Base-by-base conservation (phyloP, 2,888 invertebrate species). In the Watsonalla cultraria region DNA sequence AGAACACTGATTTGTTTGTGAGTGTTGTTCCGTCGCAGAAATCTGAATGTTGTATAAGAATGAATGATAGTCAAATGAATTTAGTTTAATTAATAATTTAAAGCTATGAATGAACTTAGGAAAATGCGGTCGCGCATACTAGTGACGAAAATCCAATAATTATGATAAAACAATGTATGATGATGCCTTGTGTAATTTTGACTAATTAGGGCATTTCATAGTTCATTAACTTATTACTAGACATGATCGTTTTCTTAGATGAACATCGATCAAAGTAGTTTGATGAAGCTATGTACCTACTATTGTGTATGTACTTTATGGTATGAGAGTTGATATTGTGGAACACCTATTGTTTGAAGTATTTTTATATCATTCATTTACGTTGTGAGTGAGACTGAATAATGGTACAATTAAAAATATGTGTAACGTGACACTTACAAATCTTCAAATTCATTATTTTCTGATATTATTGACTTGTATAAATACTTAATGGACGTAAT, bases 61-160 rank as follows among this genome's bases (percentile, higher is more conserved):
- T 82, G 89, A 83, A 86, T 87, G 90, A 87, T 90, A 90, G 90
- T 86, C 88, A 86, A 85, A 86, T 85, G 84, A 82, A 83, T 84
- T 86, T 89, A 90, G 89, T 84, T 84, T 86, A 86, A 86, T 85
- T 82, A 80, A 78, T 82, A 84, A 84, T 85, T 90, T 89, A 89
- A 87, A 76, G 82, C 70, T 84, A 85, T 87, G 86, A 87, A 88
- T 88, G 89, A 82, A 77, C 60, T 85, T 90, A 90, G 81, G 85
- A 89, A 87, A 73, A 86, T 90, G 90, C 90, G 90, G 90, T 90
- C 90, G 90, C 90, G 90, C 90, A 90, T 85, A 87, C 77, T 90
- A 90, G 86, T 88, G 78, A 90, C 90, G 90, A 89, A 86, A 87
- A 90, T 90, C 90, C 90, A 90, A 90, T 90, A 90, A 90, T 87